Conservation (phyloP, 2,797 vertebrate species). For the Apogon talboti region DNA sequence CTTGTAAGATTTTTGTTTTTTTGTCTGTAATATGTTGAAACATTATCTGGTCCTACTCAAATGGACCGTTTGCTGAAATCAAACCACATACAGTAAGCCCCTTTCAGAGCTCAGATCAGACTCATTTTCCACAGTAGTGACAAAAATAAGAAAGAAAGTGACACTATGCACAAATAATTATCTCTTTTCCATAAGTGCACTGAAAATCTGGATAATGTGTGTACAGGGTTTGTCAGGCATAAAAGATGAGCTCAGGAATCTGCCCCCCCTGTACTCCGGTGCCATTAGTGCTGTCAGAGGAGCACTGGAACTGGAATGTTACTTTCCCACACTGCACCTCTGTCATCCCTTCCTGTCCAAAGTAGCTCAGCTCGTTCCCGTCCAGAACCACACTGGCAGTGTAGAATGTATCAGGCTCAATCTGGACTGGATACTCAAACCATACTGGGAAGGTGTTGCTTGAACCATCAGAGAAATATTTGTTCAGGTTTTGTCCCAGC, state of each 20-base stretch:
- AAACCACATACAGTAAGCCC: slow-evolving; percentile 41
- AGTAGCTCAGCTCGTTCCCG: slow-evolving; percentile 96
- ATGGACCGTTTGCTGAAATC: slow-evolving; percentile 49
- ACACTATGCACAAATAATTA: slow-evolving; percentile 54
- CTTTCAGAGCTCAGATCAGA: slow-evolving; percentile 39
- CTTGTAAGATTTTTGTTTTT: slow-evolving; percentile 43
- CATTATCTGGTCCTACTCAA: slow-evolving; percentile 54
- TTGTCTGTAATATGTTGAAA: slow-evolving; percentile 48
- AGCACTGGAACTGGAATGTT: slow-evolving; percentile 98
- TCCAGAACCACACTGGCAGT: slow-evolving; percentile 96
- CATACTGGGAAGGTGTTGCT: slow-evolving; percentile 97
- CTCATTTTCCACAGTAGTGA: slow-evolving; percentile 50
- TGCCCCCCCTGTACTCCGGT: slow-evolving; percentile 98
- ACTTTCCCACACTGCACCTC: slow-evolving; percentile 98
- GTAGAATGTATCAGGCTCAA: slow-evolving; percentile 97
- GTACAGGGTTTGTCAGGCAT: slow-evolving; percentile 84
- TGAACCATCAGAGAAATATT: slow-evolving; percentile 97
- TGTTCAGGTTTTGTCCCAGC: slow-evolving; percentile 94
- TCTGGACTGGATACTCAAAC: slow-evolving; percentile 98
- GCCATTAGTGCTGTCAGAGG: slow-evolving; percentile 97
- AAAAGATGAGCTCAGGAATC: slow-evolving; percentile 98
- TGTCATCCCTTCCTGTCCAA: slow-evolving; percentile 98
- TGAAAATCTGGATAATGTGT: slow-evolving; percentile 41
- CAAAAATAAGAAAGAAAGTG: slow-evolving; percentile 74
- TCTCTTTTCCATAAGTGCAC: slow-evolving; percentile 47